phyloP scores from a whole-genome alignment of 1,140 invertebrate species.

The Arctopsyche grandis region DNA sequence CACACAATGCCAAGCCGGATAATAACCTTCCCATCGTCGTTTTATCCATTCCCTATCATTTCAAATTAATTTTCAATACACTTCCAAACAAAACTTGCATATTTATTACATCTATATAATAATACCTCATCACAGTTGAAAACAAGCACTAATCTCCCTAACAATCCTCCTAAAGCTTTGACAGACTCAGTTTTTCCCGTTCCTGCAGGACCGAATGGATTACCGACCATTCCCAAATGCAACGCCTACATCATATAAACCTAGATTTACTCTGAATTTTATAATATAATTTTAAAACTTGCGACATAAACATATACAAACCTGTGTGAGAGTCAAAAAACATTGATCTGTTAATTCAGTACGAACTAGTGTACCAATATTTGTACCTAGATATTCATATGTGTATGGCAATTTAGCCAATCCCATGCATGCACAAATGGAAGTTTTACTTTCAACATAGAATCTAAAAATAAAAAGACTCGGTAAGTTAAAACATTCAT shows the following conservation, averaged over 20 bases:
- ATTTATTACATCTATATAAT: slow-evolving; percentile 48
- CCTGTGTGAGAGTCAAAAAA: slow-evolving; percentile 94
- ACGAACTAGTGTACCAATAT: slow-evolving; percentile 89
- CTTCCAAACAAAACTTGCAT: slow-evolving; percentile 17
- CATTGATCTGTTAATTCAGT: slow-evolving; percentile 95
- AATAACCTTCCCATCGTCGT: slow-evolving; percentile 93
- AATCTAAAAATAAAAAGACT: slow-evolving; percentile 61
- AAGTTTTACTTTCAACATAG: slow-evolving; percentile 65
- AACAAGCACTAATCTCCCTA: slow-evolving; percentile 93
- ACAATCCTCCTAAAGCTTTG: slow-evolving; percentile 89
- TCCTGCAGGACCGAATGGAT: slow-evolving; percentile 98
- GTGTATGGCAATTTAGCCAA: slow-evolving; percentile 94
- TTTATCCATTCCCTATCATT: slow-evolving; percentile 77
- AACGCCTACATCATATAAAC: slow-evolving; percentile 76
- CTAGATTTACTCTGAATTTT: slow-evolving; percentile 31
- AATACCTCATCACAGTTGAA: slow-evolving; percentile 97
- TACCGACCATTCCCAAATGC: slow-evolving; percentile 95
- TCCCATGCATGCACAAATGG: slow-evolving; percentile 78
- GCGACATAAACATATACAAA: slow-evolving; percentile 56
- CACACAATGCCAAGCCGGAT: slow-evolving; percentile 90
- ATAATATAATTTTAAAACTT: not conserved
- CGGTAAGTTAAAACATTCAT: not conserved
- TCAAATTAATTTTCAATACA: slow-evolving; percentile 10
- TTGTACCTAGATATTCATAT: slow-evolving; percentile 95
- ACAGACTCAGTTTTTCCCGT: slow-evolving; percentile 99